These are phyloP conservation scores for Elephantulus edwardii DNA, from an alignment of 2,113 vertebrate genomes.

Conservation along the genomic window DNA sequence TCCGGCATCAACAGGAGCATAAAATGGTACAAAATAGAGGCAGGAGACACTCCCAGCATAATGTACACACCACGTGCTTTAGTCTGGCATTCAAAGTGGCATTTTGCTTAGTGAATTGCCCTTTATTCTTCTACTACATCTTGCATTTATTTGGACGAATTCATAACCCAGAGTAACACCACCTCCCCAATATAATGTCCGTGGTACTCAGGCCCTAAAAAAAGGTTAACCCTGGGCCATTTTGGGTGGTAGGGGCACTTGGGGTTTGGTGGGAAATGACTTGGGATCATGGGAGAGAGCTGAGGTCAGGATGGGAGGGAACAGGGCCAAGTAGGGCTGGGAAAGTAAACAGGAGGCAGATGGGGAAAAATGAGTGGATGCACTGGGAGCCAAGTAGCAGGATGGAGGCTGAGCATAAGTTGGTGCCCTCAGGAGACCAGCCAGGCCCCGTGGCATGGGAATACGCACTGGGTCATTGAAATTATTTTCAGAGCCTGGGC, in stretches of 20 bases:
- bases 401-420: conserved; percentile 5
- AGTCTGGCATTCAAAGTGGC: not conserved
- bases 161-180: not conserved
- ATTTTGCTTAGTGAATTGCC: not conserved
- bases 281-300: conserved; percentile 67
- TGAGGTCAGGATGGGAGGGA: conserved; percentile 55
- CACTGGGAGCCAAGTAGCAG: conserved; percentile 33
- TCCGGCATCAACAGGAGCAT: not conserved
- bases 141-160: not conserved
- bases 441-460: conserved; percentile 74
- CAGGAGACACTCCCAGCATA: not conserved
- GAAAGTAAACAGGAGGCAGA: conserved; percentile 68
- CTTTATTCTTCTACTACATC: not conserved
- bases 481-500: conserved; percentile 69
- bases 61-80: not conserved
- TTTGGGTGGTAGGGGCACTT: not conserved
- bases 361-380: conserved; percentile 28
- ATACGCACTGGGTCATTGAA: conserved; percentile 56
- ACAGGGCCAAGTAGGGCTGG: conserved; percentile 58
- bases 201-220: not conserved
- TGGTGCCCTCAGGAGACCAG: conserved; percentile 63
- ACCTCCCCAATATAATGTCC: not conserved
- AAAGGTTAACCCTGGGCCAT: not conserved
- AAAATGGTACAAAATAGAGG: not conserved
- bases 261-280: conserved; percentile 34